Conservation (phyloP, 2,113 vertebrate species). For the Cynocephalus volans region DNA sequence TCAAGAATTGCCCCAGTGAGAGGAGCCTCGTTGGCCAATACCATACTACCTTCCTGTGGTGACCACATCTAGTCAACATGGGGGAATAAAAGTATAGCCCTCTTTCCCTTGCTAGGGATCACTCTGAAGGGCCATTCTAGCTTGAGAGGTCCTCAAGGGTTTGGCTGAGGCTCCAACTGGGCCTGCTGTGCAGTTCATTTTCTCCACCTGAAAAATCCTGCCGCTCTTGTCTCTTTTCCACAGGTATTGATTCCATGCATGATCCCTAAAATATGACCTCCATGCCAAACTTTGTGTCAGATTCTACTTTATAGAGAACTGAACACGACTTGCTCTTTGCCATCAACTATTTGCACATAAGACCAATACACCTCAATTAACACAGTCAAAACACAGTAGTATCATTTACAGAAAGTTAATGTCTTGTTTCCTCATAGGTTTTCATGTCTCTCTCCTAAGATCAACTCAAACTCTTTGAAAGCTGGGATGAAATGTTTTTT, state of each 20-base stretch:
- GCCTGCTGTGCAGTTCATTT: background rate
- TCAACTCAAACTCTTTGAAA: background rate
- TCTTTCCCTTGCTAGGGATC: background rate
- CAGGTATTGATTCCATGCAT: background rate
- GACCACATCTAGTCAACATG: background rate
- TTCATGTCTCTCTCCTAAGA: background rate
- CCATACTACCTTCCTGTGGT: background rate
- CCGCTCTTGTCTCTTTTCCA: background rate
- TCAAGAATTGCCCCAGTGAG: background rate
- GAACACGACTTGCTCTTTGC: background rate
- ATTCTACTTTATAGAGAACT: background rate
- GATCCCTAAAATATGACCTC: background rate
- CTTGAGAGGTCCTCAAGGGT: accelerated
- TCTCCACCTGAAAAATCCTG: background rate
- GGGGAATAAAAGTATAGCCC: background rate
- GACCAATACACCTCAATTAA: background rate
- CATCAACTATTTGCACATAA: background rate
- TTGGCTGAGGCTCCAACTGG: background rate
- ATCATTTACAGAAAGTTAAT: background rate
- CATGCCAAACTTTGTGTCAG: too few relatives aligned
- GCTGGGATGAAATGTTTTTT: background rate
- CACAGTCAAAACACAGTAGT: background rate
- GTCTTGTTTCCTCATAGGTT: background rate
- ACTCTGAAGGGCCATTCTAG: background rate
- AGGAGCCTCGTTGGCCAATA: background rate